A percentile compares a stretch with the other conserved stretches of the same genome.
Evolutionary conservation across 1,140 invertebrate genomes (phyloP).

Genomic region (Drosophila sechellia): DNA sequence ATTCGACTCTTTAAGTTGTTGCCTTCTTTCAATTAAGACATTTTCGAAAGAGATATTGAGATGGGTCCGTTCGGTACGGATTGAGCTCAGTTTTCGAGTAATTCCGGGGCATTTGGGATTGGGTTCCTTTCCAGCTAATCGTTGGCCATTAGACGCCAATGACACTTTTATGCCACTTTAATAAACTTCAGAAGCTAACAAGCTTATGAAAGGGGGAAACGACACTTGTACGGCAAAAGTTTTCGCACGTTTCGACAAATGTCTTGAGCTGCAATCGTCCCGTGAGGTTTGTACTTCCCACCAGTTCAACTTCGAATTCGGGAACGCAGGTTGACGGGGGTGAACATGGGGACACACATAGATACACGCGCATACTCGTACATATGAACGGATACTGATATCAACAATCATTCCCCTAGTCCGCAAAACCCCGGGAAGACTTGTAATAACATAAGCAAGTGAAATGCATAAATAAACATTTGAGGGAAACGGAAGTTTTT

Average conservation of each 20-base stretch:
- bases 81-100: conserved; percentile 8
- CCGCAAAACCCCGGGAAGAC: background rate
- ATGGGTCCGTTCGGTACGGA: background rate
- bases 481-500: conserved; percentile 5
- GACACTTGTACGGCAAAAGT: conserved; percentile 56
- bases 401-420: conserved; percentile 30
- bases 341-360: background rate
- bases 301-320: conserved; percentile 55
- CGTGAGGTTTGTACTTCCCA: conserved; percentile 25
- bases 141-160: conserved; percentile 75
- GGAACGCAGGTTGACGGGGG: background rate
- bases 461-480: conserved; percentile 75
- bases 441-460: conserved; percentile 50
- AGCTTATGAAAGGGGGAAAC: conserved; percentile 21
- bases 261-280: conserved; percentile 54
- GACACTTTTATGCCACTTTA: conserved; percentile 83
- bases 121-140: conserved; percentile 62
- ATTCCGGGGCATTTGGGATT: conserved; percentile 17
- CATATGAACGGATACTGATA: conserved; percentile 8
- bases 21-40: conserved; percentile 20
- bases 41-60: background rate
- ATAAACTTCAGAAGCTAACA: conserved; percentile 73
- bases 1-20: too few species aligned
- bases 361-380: background rate
- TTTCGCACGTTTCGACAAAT: conserved; percentile 73